Evolutionary conservation across 2,113 vertebrate genomes (phyloP), one percentile per base, ranked within the genome.

Genomic region (Mesoclemmys tuberculata): DNA sequence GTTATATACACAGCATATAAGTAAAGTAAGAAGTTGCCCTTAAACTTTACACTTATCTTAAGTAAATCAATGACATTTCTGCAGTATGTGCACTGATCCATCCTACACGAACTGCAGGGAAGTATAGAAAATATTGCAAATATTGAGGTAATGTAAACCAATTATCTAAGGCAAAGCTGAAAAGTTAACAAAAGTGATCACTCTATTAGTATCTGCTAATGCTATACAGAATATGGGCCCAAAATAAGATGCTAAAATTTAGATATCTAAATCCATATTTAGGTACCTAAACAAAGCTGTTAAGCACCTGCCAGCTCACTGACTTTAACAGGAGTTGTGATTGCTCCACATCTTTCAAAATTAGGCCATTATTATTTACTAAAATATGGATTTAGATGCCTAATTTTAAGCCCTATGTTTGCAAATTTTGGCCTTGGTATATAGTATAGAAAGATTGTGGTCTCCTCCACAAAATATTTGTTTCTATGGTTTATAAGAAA

Each of bases 51-150:
- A 95, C 92, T 94, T 88, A 90, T 2, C 1, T 90, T 90, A 94
- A 92, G 80, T 82, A 94, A 96, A 97, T 89, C 94, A 94, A 94
- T 95, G 94, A 92, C 94, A 90, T 90, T 93, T 74, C 89, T 49
- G 46, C 38, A 82, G 52, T 84, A 78, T 8, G 80, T 93, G 77
- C 89, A 94, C 46, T 95, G 89, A 86, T 92, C 89, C n/a, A 81
- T 90, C 94, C 87, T 84, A 24, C 16, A 46, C 46, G 31, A 6
- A 10, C 74, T 80, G 22, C 92, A 97, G 92, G 88, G 93, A 10
- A 48, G 90, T 64, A 88, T 14, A 56, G 93, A 90, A 95, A 93
- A 88, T 44, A 74, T 74, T 75, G 92, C 88, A 89, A 92, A 82
- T 95, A 87, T 87, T 58, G 82, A 84, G 89, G 87, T 84, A 96